These are phyloP conservation scores for Cryptus armator DNA, from an alignment of 2,888 invertebrate species.

Conservation along the genomic window DNA sequence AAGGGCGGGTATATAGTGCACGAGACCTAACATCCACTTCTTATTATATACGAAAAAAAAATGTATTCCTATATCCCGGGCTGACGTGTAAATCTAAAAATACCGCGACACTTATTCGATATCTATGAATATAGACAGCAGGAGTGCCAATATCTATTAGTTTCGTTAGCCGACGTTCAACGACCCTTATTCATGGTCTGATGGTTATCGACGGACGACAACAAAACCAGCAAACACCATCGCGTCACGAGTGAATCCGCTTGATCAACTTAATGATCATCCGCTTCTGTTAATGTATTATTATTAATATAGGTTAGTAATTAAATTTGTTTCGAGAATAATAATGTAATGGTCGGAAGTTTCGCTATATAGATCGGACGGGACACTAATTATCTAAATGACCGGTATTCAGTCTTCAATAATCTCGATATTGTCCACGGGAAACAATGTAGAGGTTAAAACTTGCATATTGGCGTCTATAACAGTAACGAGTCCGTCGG, in stretches of 20 bases:
- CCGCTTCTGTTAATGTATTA: neutral
- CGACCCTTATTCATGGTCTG: neutral
- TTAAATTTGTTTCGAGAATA: neutral
- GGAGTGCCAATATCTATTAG: conserved; percentile 3
- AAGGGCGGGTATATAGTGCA: too few species aligned
- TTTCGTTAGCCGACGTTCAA: neutral
- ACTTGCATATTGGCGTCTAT: too few species aligned
- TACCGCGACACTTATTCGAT: neutral
- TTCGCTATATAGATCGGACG: neutral
- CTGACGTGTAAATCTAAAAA: neutral
- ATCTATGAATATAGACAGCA: neutral
- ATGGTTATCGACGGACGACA: neutral
- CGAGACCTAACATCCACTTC: neutral
- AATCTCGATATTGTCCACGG: neutral
- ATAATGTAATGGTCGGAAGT: neutral
- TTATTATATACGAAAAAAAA: neutral
- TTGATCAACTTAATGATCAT: neutral
- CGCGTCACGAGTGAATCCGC: neutral
- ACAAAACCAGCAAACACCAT: conserved; percentile 1
- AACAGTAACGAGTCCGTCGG: too few species aligned
- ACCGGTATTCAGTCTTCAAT: neutral
- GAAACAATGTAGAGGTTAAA: neutral
- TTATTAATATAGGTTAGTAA: neutral
- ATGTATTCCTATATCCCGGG: neutral
- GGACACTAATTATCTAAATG: neutral